phyloP scores from a whole-genome alignment of 2,113 vertebrate species.

The Mesitornis unicolor region DNA sequence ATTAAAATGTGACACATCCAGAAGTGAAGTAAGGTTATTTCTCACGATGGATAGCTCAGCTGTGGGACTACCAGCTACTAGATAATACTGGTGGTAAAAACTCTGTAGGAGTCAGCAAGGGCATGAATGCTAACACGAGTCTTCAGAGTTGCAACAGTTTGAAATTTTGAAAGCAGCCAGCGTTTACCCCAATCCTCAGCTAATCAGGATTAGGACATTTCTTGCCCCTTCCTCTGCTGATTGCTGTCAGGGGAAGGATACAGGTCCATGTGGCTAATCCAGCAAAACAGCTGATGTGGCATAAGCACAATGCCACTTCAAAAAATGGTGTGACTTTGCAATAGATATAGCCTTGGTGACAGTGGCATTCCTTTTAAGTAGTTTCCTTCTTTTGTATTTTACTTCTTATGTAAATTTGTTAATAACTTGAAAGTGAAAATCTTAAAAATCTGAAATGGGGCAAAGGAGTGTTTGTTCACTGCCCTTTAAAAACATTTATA shows the following conservation, averaged over 20 bases:
- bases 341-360: background rate
- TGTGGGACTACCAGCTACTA: background rate
- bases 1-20: background rate
- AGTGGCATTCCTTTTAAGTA: background rate
- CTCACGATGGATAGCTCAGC: background rate
- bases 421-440: background rate
- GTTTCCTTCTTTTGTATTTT: background rate
- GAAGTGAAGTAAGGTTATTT: background rate
- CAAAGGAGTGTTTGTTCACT: background rate
- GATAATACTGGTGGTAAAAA: background rate
- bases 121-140: background rate
- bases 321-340: background rate
- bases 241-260: background rate
- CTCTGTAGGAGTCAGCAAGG: background rate
- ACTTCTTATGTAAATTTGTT: background rate
- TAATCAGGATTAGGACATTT: background rate
- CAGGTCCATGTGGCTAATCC: background rate
- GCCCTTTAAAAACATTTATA: background rate
- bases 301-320: background rate
- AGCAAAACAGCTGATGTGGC: background rate
- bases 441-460: background rate
- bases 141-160: background rate
- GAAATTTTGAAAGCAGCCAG: background rate
- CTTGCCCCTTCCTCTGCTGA: background rate
- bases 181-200: background rate